Conservation (phyloP, 2,797 vertebrate genomes). For the Anolis apletophallus region DNA sequence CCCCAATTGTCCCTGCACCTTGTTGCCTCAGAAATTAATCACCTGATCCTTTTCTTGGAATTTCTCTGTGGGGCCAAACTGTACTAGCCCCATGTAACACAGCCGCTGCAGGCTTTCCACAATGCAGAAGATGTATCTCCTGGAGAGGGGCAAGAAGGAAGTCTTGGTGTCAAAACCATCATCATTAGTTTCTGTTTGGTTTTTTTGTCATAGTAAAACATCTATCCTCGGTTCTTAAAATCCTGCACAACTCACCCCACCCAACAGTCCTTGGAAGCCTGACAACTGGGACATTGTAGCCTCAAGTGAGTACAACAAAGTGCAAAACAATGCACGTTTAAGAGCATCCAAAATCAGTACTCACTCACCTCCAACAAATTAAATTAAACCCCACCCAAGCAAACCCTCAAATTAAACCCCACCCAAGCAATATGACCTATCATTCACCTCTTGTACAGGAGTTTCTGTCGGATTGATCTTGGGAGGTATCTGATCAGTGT, state of each 20-base stretch:
- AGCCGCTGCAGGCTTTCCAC: constrained; percentile 89
- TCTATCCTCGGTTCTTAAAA: neutral
- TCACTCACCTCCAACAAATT: too few species aligned
- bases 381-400: neutral
- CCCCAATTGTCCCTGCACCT: too few species aligned
- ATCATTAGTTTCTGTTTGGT: neutral
- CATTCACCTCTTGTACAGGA: constrained; percentile 90
- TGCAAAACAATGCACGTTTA: too few species aligned
- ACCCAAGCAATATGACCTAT: neutral
- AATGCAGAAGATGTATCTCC: constrained; percentile 91
- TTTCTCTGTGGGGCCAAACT: constrained; percentile 91
- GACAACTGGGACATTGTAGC: neutral
- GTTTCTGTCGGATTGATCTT: constrained; percentile 83
- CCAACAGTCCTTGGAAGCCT: neutral
- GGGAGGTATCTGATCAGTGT: constrained; percentile 87
- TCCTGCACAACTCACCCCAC: neutral
- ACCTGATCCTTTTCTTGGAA: constrained; percentile 98
- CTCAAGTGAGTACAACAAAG: neutral
- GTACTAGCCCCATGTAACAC: constrained; percentile 93
- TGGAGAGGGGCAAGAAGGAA: constrained; percentile 58
- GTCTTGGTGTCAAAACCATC: neutral
- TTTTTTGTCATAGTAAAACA: neutral
- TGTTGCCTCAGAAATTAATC: neutral
- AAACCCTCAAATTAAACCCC: neutral
- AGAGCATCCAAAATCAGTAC: neutral